Base-by-base conservation (phyloP, 2,797 vertebrate species). In the Coracias cyanogaster region DNA sequence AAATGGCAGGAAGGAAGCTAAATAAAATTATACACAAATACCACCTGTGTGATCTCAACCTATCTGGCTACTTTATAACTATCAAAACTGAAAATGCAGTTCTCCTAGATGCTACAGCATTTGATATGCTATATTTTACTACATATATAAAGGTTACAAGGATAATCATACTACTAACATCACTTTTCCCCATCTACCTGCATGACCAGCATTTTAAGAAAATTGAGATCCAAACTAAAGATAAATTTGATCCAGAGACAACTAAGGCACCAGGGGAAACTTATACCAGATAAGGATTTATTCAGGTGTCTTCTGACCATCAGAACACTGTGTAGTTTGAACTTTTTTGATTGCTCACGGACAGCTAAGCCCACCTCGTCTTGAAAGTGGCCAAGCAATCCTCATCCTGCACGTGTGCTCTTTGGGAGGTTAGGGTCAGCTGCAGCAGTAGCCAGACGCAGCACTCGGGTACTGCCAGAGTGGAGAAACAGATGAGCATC, bases 21-120 rank as follows among this genome's bases (percentile, higher is more conserved):
- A 82, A 46, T 28, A 25, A 83, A 74, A 57, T 29, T 12, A 33
- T 8, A 11, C 69, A 67, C 7, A 41, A 49, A 37, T 29, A 24
- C 12, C 79, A 67, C 15, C 19, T 25, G 17, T 1, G 10, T 55
- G 41, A 51, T 43, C 49, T 57, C 46, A 11, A n/a, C 15, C 3
- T 66, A 33, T n/a, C 12, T 0, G 1, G 9, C 5, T 70, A 57
- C 41, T 37, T 87, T 37, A n/a, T 31, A 52, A 74, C 67, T 35
- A 58, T 3, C 0, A 1, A 67, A 57, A n/a, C 25, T 19, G 49
- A 45, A 54, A 71, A 39, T 7, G 45, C n/a, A 52, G 9, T 58
- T 83, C 12, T 71, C 10, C 25, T 9, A 51, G 35, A 28, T 39
- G 26, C 26, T 55, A 15, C 19, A 37, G 8, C 8, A n/a, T 43